phyloP scores from a whole-genome alignment of 2,888 invertebrate genomes.

The Orthosia cruda region DNA sequence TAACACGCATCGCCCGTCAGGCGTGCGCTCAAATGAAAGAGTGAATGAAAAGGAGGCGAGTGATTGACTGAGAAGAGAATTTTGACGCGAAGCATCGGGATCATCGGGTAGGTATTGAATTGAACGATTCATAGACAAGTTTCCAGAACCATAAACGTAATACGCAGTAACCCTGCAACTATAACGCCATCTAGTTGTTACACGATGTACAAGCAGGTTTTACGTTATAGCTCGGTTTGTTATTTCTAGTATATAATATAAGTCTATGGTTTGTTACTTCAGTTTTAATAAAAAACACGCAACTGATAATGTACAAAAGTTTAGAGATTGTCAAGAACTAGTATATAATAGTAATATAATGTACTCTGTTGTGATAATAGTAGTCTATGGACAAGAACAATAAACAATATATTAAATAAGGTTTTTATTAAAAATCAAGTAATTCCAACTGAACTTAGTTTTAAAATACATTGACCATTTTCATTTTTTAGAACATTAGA shows the following conservation, averaged over 20 bases:
- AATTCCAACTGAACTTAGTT: slow-evolving; percentile 74
- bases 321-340: not conserved
- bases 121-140: slow-evolving; percentile 55
- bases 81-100: slow-evolving; percentile 48
- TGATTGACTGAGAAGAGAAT: slow-evolving; percentile 40
- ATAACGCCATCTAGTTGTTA: slow-evolving; percentile 31
- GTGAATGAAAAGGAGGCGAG: slow-evolving; percentile 59
- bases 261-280: no score
- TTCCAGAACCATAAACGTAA: slow-evolving; percentile 37
- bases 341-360: no score
- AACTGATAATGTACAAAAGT: no score
- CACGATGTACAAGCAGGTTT: not conserved
- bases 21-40: slow-evolving; percentile 88
- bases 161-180: no score
- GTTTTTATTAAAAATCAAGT: slow-evolving; percentile 41
- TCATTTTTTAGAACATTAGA: slow-evolving; percentile 62
- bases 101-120: slow-evolving; percentile 56
- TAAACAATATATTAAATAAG: not conserved
- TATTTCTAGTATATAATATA: no score
- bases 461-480: slow-evolving; percentile 73
- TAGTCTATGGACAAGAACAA: not conserved
- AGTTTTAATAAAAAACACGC: no score
- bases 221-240: no score
- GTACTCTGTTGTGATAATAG: no score
- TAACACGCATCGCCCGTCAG: slow-evolving; percentile 88